A percentile compares a stretch with the other conserved stretches of the same genome.
Conservation (phyloP, 2,888 invertebrate species). For the Acleris emargana region DNA sequence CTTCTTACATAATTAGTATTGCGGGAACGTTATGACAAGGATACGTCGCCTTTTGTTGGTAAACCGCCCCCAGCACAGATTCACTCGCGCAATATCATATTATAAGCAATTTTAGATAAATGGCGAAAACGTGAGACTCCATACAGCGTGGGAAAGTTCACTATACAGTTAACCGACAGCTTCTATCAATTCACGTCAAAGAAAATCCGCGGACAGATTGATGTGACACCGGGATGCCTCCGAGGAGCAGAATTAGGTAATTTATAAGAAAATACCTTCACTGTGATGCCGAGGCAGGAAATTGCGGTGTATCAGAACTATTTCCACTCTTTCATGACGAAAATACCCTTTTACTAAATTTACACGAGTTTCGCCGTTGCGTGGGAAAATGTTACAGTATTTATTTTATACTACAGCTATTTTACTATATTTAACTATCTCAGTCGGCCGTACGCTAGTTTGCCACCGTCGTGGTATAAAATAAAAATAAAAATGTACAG, state of each 20-base stretch:
- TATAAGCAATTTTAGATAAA: slow-evolving; percentile 17
- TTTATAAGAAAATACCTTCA: slow-evolving; percentile 34
- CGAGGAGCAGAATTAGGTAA: slow-evolving; percentile 32
- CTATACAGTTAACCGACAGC: slow-evolving; percentile 38
- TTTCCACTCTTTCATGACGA: slow-evolving; percentile 8
- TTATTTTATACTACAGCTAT: too few species aligned
- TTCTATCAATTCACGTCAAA: slow-evolving; percentile 42
- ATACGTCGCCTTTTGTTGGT: slow-evolving; percentile 33
- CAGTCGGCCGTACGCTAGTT: too few species aligned
- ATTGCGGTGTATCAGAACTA: slow-evolving; percentile 25
- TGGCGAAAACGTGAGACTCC: slow-evolving; percentile 15
- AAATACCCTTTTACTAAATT: slow-evolving; percentile 1
- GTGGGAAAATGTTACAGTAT: background rate
- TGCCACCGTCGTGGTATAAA: too few species aligned
- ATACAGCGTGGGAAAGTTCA: slow-evolving; percentile 19
- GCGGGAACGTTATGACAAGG: slow-evolving; percentile 36
- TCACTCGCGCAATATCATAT: slow-evolving; percentile 34
- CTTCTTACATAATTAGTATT: slow-evolving; percentile 50
- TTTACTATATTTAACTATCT: too few species aligned
- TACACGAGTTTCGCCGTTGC: background rate
- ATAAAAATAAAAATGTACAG: too few species aligned
- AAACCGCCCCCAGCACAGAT: slow-evolving; percentile 33
- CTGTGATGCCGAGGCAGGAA: slow-evolving; percentile 19
- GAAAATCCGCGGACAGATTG: slow-evolving; percentile 51
- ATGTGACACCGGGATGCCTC: slow-evolving; percentile 42